These are phyloP conservation scores for Drosophila aldrichi DNA, from an alignment of 2,888 invertebrate genomes.

Conservation along the genomic window DNA sequence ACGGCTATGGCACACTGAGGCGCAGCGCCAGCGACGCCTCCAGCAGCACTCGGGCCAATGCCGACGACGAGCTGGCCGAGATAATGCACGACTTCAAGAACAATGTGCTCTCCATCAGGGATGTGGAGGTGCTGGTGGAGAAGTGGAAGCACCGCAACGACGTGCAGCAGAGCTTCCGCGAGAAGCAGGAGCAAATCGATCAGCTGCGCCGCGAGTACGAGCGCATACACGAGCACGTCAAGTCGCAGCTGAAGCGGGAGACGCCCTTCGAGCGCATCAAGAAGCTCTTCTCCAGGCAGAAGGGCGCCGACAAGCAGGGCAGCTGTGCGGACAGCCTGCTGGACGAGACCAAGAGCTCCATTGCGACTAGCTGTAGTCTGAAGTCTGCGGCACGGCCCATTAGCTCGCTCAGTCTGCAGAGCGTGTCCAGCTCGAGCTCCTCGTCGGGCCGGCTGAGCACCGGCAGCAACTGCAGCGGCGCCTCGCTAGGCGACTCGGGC, in stretches of 20 bases:
- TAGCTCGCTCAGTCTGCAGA: constrained; percentile 89
- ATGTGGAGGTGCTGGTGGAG: constrained; percentile 93
- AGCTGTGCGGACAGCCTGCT: constrained; percentile 77
- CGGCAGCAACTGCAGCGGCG: constrained; percentile 90
- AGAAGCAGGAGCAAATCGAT: constrained; percentile 93
- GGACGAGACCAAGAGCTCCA: constrained; percentile 84
- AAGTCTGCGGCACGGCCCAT: constrained; percentile 87
- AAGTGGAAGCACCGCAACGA: constrained; percentile 95
- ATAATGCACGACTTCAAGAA: constrained; percentile 96
- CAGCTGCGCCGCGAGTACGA: constrained; percentile 93
- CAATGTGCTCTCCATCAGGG: constrained; percentile 93
- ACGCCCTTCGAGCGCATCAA: constrained; percentile 93
- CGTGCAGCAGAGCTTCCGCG: constrained; percentile 93
- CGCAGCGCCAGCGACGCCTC: constrained; percentile 84
- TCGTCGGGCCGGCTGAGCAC: constrained; percentile 94
- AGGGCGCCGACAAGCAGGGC: constrained; percentile 80
- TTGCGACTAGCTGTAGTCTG: constrained; percentile 82
- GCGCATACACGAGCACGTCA: constrained; percentile 91
- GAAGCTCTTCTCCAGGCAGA: constrained; percentile 90
- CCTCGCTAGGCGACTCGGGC: constrained; percentile 93
- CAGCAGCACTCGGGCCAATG: constrained; percentile 80
- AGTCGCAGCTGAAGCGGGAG: constrained; percentile 90
- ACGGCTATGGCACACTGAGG: constrained; percentile 82
- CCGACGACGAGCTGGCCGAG: constrained; percentile 92
- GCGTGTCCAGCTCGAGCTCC: constrained; percentile 89